phyloP scores from a whole-genome alignment of 1,140 invertebrate species.

The Macrostomum lignano region DNA sequence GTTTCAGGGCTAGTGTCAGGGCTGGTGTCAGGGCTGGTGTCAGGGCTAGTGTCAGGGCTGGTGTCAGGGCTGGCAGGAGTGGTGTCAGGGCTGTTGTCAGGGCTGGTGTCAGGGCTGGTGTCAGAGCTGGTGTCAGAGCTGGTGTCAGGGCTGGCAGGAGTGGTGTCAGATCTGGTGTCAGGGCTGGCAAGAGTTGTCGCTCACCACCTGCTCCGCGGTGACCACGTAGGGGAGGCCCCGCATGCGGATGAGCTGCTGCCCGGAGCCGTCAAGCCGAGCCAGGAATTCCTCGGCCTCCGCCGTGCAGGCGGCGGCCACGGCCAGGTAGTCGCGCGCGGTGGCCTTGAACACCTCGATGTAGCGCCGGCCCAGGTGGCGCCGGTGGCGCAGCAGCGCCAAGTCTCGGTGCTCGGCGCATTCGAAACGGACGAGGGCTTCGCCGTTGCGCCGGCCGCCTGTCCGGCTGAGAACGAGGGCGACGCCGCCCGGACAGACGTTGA shows the following conservation, averaged over 20 bases:
- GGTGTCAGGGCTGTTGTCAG: too few relatives aligned
- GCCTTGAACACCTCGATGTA: constrained; percentile 94
- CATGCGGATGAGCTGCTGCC: constrained; percentile 87
- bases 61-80: too few relatives aligned
- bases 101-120: too few relatives aligned
- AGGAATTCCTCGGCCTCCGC: constrained; percentile 35
- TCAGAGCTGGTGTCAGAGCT: too few relatives aligned
- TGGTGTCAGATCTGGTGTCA: too few relatives aligned
- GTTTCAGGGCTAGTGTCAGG: too few relatives aligned
- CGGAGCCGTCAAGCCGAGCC: constrained; percentile 35
- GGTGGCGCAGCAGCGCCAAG: constrained; percentile 80
- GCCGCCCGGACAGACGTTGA: constrained; percentile 87
- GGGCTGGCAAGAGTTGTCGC: too few relatives aligned
- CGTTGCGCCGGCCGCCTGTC: constrained; percentile 80
- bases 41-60: too few relatives aligned
- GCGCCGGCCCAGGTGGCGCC: constrained; percentile 68
- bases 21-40: too few relatives aligned
- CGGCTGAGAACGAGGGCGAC: constrained; percentile 78
- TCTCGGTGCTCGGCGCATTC: constrained; percentile 72
- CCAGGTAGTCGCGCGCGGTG: constrained; percentile 74
- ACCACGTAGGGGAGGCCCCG: constrained; percentile 87
- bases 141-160: too few relatives aligned
- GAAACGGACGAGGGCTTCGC: constrained; percentile 87
- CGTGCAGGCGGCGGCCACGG: constrained; percentile 63
- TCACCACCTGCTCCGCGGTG: constrained; percentile 81